A percentile compares a stretch with the other conserved stretches of the same genome.
Conservation (phyloP, 1,140 invertebrate genomes). For the Cyphomyrmex costatus region DNA sequence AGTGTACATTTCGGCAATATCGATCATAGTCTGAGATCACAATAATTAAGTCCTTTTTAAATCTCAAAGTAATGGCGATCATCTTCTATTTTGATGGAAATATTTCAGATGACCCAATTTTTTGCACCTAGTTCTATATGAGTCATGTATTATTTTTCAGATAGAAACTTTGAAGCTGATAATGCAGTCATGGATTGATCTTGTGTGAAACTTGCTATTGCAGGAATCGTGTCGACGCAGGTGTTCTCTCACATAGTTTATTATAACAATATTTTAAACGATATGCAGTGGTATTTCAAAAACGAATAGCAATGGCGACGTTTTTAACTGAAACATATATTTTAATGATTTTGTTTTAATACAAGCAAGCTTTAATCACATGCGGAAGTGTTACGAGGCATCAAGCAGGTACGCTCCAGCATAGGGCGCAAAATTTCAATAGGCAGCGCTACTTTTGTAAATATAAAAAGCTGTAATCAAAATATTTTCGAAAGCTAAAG, state of each 20-base stretch:
- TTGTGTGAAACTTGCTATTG: not conserved
- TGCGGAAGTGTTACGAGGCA: too few relatives aligned
- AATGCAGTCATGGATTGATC: not conserved
- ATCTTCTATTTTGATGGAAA: not conserved
- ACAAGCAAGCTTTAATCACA: not conserved
- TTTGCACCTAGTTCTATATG: not conserved
- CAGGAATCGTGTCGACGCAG: not conserved
- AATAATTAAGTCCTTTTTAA: too few relatives aligned
- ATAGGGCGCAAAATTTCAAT: too few relatives aligned
- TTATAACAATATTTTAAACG: not conserved
- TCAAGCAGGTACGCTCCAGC: too few relatives aligned
- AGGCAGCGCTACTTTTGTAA: too few relatives aligned
- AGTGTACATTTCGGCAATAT: too few relatives aligned
- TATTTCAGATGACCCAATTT: not conserved
- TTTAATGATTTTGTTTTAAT: slow-evolving; percentile 3
- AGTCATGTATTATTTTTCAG: not conserved
- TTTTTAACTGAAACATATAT: slow-evolving; percentile 5
- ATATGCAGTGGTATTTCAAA: not conserved
- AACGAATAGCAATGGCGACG: not conserved
- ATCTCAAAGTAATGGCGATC: not conserved
- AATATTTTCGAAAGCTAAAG: too few relatives aligned
- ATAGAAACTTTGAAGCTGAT: not conserved
- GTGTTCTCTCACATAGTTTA: not conserved
- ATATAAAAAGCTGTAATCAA: too few relatives aligned
- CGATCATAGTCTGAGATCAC: too few relatives aligned